Evolutionary conservation across 92 coral and sea anemone species (phyloP).

Genomic region (Desmophyllum pertusum): DNA sequence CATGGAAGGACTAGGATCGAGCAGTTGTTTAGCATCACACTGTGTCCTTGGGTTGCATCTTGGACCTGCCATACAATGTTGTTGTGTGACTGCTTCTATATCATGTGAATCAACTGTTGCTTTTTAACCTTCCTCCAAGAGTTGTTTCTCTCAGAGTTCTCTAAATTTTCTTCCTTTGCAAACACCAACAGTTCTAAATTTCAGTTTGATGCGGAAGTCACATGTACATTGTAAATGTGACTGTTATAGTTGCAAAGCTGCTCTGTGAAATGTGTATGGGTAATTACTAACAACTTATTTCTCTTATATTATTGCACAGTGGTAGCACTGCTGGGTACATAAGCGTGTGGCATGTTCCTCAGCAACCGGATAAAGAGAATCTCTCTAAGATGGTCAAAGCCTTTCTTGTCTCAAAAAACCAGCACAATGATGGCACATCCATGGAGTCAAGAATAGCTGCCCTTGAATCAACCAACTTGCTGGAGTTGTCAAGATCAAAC

Average conservation of each 20-base stretch:
- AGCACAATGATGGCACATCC: background rate
- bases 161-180: background rate
- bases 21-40: background rate
- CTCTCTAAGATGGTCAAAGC: constrained; percentile 29
- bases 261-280: too few relatives aligned
- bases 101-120: too few relatives aligned
- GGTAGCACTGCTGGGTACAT: constrained; percentile 76
- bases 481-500: constrained; percentile 10
- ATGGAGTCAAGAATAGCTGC: constrained; percentile 38
- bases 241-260: too few relatives aligned
- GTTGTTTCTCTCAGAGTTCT: background rate
- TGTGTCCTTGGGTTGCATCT: background rate
- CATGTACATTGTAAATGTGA: too few relatives aligned
- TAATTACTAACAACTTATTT: background rate
- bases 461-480: constrained; percentile 26
- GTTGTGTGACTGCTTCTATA: background rate
- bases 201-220: too few relatives aligned
- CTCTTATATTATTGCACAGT: constrained; percentile 26
- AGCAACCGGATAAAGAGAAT: constrained; percentile 60
- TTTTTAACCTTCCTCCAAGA: background rate
- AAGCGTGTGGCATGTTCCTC: constrained; percentile 72
- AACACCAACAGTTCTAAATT: background rate
- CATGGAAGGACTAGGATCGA: background rate
- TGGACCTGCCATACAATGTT: background rate
- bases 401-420: constrained; percentile 8